Conservation (phyloP, 2,888 invertebrate species). For the Platycnemis pennipes region DNA sequence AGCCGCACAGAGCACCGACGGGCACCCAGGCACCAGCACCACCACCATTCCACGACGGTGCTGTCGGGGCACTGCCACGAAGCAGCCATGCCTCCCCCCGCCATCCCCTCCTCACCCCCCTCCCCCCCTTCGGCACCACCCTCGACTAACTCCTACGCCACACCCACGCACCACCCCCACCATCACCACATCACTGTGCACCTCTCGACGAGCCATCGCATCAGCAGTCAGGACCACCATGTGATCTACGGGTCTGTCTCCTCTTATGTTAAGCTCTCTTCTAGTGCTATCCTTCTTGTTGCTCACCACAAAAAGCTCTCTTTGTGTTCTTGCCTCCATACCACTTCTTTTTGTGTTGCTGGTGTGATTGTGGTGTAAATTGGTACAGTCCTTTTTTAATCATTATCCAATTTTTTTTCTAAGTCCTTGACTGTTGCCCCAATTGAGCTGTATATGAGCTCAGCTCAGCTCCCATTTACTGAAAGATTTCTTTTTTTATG, state of each 20-base stretch:
- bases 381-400: background rate
- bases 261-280: background rate
- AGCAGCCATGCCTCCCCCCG: constrained; percentile 69
- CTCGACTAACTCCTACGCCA: background rate
- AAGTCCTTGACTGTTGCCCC: too few species aligned
- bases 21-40: constrained; percentile 69
- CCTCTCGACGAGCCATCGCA: constrained; percentile 41
- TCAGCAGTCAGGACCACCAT: constrained; percentile 63
- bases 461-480: too few species aligned
- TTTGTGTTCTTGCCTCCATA: background rate
- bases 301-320: background rate
- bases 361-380: background rate
- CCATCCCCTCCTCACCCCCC: constrained; percentile 10
- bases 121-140: constrained; percentile 11
- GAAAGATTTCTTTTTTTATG: too few species aligned
- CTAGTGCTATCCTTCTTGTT: background rate
- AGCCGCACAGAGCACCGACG: constrained; percentile 74
- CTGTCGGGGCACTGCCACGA: constrained; percentile 79
- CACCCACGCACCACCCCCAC: background rate
- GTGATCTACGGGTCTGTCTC: constrained; percentile 57
- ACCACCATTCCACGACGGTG: constrained; percentile 81
- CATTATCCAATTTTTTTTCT: too few species aligned
- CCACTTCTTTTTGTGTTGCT: background rate
- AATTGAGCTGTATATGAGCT: too few species aligned
- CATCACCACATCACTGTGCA: constrained; percentile 59